Evolutionary conservation across 2,113 vertebrate genomes (phyloP), one percentile per base, ranked within the genome.

Genomic region (Elachura formosa): DNA sequence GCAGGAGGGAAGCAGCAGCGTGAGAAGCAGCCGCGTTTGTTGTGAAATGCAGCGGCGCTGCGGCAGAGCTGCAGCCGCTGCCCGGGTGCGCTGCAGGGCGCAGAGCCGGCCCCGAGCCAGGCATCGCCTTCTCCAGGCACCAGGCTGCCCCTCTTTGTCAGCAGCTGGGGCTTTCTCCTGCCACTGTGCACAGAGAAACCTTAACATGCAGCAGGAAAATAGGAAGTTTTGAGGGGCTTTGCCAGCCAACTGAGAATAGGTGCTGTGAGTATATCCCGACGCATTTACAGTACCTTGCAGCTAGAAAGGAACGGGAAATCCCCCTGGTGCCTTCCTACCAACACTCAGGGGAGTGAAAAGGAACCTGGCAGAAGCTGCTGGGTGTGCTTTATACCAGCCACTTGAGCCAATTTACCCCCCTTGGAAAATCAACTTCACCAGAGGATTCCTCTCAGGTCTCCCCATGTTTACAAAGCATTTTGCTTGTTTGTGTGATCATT

Each of bases 241-340:
- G 46, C 25, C 58, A n/a, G 43, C 3, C 19, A 20, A n/a, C n/a
- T 25, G 51, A 79, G 51, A 71, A 45, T 11, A 51, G 25, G 25
- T 43, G 34, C 24, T 29, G 17, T 6, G 49, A 72, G 23, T 1
- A 4, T 2, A 74, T 40, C 52, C 61, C 3, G 2, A n/a, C 10
- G 61, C 48, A 7, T 48, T 73, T 26, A 61, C 49, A 4, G 1
- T 10, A 41, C 41, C 79, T 62, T 17, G 46, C 34, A 51, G 78
- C 49, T 15, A 29, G 45, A 46, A 80, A 23, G 36, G n/a, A 82
- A 77, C 48, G n/a, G 28, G 58, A 89, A 71, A 63, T 69, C 21
- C 52, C 41, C 34, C 49, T 1, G 48, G 5, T 23, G 36, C 46
- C 49, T 61, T 61, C 0, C 0, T 8, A 26, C 28, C n/a, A 24